Evolutionary conservation across 2,797 vertebrate genomes (phyloP), one percentile per base, ranked within the genome.

Genomic region (Neoniphon sammara): DNA sequence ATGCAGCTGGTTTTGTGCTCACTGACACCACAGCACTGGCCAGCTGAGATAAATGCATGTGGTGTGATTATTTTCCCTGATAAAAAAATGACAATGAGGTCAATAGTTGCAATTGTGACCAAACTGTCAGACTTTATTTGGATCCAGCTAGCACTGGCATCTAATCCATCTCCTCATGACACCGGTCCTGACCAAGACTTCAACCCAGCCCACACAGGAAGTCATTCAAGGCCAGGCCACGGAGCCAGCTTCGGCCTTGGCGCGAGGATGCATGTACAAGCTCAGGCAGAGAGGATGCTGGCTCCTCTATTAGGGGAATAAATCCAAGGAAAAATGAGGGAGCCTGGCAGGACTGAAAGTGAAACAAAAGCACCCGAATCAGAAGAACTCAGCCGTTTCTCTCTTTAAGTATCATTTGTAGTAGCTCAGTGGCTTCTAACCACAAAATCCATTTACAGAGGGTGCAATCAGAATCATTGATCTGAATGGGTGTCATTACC

Each of bases 281-380:
- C 73, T 46, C 64, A 81, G 78, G 80, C 85, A 83, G 82, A 84
- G 73, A 64, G 83, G 77, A 70, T 73, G 70, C 83, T 80, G 80
- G 84, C 83, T 77, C 66, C 55, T 27, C 73, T 71, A 66, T 70
- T 75, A 78, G 58, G 78, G 75, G 77, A 84, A 82, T 85, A 85
- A 82, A 86, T 86, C 87, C 88, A 90, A 83, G 86, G 89, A 87
- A 89, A 89, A 88, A 87, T 80, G 81, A 92, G 73, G n/a, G 71
- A 61, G 70, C 57, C 78, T 86, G 86, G 83, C 84, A 85, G 61
- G 60, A 56, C 14, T 60, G 62, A 72, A 73, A 71, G 65, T 63
- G 58, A 78, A 77, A 68, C 63, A 56, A 76, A 83, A 84, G 81
- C 55, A 60, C 72, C 78, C 49, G 14, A 83, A 83, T 77, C 54